These are phyloP conservation scores for Phortica okadai DNA, from an alignment of 2,888 invertebrate genomes.

Conservation along the genomic window DNA sequence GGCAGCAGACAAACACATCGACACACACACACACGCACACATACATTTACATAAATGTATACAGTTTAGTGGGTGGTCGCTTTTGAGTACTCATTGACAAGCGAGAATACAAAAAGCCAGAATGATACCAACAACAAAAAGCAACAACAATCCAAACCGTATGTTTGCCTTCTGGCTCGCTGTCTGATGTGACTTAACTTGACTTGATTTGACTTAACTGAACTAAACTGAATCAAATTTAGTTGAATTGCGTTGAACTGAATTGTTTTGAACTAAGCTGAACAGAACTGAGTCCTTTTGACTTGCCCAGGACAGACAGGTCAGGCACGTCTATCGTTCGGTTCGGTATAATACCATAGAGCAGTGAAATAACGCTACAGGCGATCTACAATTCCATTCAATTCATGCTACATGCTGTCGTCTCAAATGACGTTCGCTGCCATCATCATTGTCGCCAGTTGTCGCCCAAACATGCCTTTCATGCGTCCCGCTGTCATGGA, in stretches of 20 bases:
- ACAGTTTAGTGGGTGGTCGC: neutral
- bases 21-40: conserved; percentile 28
- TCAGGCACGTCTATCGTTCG: neutral
- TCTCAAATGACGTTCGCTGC: conserved; percentile 54
- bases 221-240: neutral
- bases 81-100: conserved; percentile 23
- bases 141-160: neutral
- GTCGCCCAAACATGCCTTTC: conserved; percentile 29
- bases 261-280: neutral
- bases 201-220: neutral
- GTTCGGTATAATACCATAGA: neutral
- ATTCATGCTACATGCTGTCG: conserved; percentile 58
- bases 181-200: neutral
- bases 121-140: conserved; percentile 16
- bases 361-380: conserved; percentile 45
- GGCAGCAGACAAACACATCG: conserved; percentile 43
- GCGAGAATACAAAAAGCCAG: neutral
- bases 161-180: conserved; percentile 34
- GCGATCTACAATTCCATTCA: conserved; percentile 35
- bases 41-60: neutral
- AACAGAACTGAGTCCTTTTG: neutral
- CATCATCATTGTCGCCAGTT: conserved; percentile 37
- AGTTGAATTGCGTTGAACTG: neutral
- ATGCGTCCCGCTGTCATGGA: neutral
- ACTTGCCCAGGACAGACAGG: neutral